Evolutionary conservation across 2,888 invertebrate genomes (phyloP).

Genomic region (Germaria angustata): DNA sequence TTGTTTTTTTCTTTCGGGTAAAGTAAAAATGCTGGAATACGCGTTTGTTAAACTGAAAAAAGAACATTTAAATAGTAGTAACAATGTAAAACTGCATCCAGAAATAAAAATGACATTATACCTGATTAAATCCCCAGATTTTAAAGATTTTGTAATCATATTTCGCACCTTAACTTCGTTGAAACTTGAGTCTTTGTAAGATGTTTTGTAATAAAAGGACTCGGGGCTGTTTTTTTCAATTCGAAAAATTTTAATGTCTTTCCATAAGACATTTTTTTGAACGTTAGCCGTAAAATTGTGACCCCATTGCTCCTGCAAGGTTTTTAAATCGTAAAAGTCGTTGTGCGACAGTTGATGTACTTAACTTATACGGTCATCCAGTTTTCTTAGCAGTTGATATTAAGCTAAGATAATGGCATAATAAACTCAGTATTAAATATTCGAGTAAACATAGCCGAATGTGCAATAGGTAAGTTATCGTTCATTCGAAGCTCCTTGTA

Average conservation of each 20-base stretch:
- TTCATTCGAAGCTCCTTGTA: conserved; percentile 19
- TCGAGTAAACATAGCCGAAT: conserved; percentile 47
- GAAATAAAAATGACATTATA: conserved; percentile 1
- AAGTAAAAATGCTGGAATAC: conserved; percentile 7
- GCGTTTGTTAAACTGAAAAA: conserved; percentile 21
- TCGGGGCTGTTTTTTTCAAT: conserved; percentile 17
- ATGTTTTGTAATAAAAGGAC: conserved; percentile 25
- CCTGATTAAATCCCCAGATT: conserved; percentile 11
- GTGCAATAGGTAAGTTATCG: conserved; percentile 43
- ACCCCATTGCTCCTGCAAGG: conserved; percentile 46
- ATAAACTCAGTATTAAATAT: conserved; percentile 58
- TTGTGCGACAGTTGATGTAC: conserved; percentile 48
- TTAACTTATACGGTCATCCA: conserved; percentile 61
- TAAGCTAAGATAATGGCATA: too few species aligned
- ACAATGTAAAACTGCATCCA: conserved; percentile 2
- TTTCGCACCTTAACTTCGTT: too few species aligned
- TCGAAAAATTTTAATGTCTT: conserved; percentile 5
- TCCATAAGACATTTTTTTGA: conserved; percentile 27
- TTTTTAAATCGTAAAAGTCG: too few species aligned
- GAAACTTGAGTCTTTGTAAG: conserved; percentile 4
- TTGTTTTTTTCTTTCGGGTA: conserved; percentile 10
- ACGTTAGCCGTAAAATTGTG: conserved; percentile 32
- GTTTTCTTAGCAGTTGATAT: conserved; percentile 66
- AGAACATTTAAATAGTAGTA: not conserved
- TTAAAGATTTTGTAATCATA: conserved; percentile 24